phyloP scores from a whole-genome alignment of 2,888 invertebrate species.

The Brachypterus glaber region DNA sequence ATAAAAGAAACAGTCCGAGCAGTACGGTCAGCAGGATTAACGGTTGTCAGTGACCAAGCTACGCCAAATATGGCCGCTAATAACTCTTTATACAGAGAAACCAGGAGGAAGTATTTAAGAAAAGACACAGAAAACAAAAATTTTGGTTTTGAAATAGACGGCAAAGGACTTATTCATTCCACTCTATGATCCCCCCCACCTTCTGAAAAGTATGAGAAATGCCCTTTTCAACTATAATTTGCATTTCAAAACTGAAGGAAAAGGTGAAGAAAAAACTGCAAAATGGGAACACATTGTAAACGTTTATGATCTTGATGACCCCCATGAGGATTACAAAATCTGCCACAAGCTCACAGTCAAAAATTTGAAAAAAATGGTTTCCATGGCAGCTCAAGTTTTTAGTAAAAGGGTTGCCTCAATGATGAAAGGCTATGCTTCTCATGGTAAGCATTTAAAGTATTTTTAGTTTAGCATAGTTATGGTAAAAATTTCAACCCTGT shows the following conservation, averaged over 20 bases:
- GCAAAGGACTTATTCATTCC: constrained; percentile 8
- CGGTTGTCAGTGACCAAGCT: background rate
- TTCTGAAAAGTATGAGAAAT: constrained; percentile 9
- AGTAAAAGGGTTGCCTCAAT: constrained; percentile 9
- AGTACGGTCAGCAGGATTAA: background rate
- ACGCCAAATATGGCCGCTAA: background rate
- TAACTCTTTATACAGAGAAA: background rate
- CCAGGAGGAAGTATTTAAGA: background rate
- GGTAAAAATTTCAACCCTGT: too few species aligned
- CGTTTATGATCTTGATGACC: constrained; percentile 7
- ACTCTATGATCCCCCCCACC: constrained; percentile 9
- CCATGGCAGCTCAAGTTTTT: constrained; percentile 13
- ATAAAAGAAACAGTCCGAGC: background rate
- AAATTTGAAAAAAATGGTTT: constrained; percentile 15
- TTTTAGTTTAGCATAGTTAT: too few species aligned
- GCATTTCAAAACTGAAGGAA: background rate
- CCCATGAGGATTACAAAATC: constrained; percentile 8
- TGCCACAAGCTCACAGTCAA: constrained; percentile 10
- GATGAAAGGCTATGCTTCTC: constrained; percentile 4
- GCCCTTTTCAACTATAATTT: constrained; percentile 6
- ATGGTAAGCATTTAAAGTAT: too few species aligned
- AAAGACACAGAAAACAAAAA: background rate
- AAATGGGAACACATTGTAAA: constrained; percentile 2
- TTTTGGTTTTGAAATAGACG: constrained; percentile 6
- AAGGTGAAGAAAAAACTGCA: background rate